Base-by-base conservation (phyloP, 2,113 vertebrate genomes). In the Xenopus laevis region DNA sequence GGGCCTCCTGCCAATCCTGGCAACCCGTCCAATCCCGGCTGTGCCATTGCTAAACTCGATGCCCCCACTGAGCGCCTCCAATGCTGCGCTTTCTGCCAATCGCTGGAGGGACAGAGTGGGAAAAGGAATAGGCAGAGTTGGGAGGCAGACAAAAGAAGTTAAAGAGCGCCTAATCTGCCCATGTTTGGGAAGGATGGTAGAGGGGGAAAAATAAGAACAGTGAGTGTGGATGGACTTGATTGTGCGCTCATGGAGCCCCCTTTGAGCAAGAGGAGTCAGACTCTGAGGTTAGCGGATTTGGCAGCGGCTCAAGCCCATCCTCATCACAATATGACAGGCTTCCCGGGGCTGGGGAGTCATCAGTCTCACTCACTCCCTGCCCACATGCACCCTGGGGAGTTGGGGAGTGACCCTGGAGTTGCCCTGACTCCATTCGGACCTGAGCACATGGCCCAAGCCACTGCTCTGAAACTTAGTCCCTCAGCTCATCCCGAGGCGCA, bases 141-240 rank as follows among this genome's bases (percentile, higher is more conserved):
- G 93, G 93, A 90, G 89, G 91, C 88, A 90, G 93, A 96, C 95
- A 95, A 96, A 95, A 96, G 93, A 96, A 96, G 94, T 96, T 96
- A 92, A 88, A 94, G 92, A 91, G 91, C 89, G 82, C 92, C 83
- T 83, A 88, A 91, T 89, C 94, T 89, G 88, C 91, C 90, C 88
- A 93, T 94, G 93, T 94, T 95, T 92, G 87, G 89, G 93, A 90
- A 92, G 87, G 91, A 88, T 40, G 33, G 33, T 40, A 40, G 33
- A 40, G 33, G 33, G 33, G 77, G 68, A 87, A 86, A 93, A 86
- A 89, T 89, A 81, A 83, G 89, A 87, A 83, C 88, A 82, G 87
- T 71, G 83, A 91, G 91, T 83, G 91, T 89, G 89, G 89, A 89
- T 94, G 92, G 92, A 91, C 89, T 88, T 87, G 91, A 86, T 80